Evolutionary conservation across 2,888 invertebrate species (phyloP), one percentile per base, ranked within the genome.

Genomic region (Melinopterus prodromus): DNA sequence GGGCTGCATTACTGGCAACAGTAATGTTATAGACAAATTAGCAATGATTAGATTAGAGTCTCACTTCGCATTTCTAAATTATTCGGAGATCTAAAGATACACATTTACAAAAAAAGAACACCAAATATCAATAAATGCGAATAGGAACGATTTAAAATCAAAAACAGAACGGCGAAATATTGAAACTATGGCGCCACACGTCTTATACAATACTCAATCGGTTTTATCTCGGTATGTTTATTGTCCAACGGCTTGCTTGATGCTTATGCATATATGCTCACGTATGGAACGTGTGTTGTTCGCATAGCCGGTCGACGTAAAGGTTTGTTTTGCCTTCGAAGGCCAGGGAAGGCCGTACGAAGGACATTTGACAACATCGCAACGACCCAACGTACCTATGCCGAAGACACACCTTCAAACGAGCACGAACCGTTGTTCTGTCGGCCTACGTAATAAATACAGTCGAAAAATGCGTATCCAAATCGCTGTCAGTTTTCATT

Each of bases 281-380:
- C 9, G 53, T 53, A 53, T 53, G 53, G 5, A 12, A 53, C 53
- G 53, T 53, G 53, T 26, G 26, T 26, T 26, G 26, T 53, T 12
- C 53, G 5, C 53, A 53, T 53, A 53, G 9, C 53, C 1, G 12
- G 9, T 53, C 12, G 53, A 9, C 53, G 53, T 53, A 53, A 53
- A 53, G 53, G 53, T 53, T 53, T 53, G 53, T 53, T 53, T 53
- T 53, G 53, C 53, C 12, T 53, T 53, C 84, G 84, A 87, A 84
- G 86, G 84, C 85, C 85, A 82, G 82, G 83, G 86, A 86, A 86
- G 87, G 87, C 86, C 86, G 87, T 85, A 83, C 84, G 86, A 86
- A 86, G 86, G 87, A 85, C 86, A 84, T 81, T 80, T 83, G 83
- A 83, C 85, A 84, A 84, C 84, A 80, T 84, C 82, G 84, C 74